Evolutionary conservation across 2,888 invertebrate genomes (phyloP).

Genomic region (Tillus elongatus): DNA sequence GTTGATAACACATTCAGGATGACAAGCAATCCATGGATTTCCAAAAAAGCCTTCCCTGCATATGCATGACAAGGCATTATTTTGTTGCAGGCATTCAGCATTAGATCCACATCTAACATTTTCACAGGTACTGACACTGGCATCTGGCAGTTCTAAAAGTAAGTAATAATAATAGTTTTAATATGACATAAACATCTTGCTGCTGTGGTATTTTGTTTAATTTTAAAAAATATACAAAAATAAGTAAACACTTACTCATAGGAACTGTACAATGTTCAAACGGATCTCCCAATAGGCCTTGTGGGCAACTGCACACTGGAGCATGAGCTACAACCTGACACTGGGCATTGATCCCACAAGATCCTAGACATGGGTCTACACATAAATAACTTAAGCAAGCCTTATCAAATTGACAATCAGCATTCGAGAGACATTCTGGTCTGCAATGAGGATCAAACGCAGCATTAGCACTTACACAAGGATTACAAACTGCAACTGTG

Average conservation of each 20-base stretch:
- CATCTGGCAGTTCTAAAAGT: no score
- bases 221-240: conserved; percentile 5
- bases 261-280: conserved; percentile 63
- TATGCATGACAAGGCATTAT: conserved; percentile 58
- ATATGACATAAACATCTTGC: no score
- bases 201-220: no score
- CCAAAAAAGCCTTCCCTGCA: conserved; percentile 70
- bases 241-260: conserved; percentile 42
- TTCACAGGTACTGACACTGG: conserved; percentile 54
- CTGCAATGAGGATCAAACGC: conserved; percentile 64
- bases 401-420: conserved; percentile 69
- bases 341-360: conserved; percentile 65
- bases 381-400: conserved; percentile 69
- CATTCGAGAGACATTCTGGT: conserved; percentile 73
- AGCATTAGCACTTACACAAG: conserved; percentile 61
- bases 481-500: conserved; percentile 69
- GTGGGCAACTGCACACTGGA: conserved; percentile 62
- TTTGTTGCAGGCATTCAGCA: conserved; percentile 57
- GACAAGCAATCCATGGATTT: conserved; percentile 68
- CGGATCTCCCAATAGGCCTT: conserved; percentile 64
- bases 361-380: conserved; percentile 68
- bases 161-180: no score
- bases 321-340: conserved; percentile 64
- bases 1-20: conserved; percentile 74
- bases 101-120: conserved; percentile 65